Base-by-base conservation (phyloP, 2,888 invertebrate species). In the Octonoba sinensis region DNA sequence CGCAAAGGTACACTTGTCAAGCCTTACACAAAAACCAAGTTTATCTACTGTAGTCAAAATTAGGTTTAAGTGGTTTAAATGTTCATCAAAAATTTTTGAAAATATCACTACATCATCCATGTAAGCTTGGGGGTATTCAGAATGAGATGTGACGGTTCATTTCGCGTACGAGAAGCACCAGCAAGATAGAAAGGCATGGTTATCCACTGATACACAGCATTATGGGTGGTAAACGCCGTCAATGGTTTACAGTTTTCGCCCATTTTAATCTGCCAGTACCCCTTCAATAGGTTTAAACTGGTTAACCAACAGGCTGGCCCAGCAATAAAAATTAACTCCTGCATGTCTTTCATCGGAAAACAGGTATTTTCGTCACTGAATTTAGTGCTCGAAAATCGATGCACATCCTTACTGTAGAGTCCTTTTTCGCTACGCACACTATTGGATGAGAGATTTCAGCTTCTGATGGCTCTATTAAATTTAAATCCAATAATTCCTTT, bases 51-150 rank as follows among this genome's bases (percentile, higher is more conserved):
- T 12, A 6, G 13, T 22, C 13, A 24, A 22, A 66, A 66, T 49
- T 13, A 12, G 24, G 11, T 0, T n/a, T 54, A 54, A 54, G 16
- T 67, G 16, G 12, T 15, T 54, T n/a, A 67, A 11, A 67, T 56
- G 56, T 4, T 54, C 56, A 16, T 27, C 67, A 13, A 47, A 67
- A 18, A 27, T 54, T 36, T 36, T 27, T 6, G 56, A 51, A 67
- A 67, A 67, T 13, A 67, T 27, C n/a, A 67, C 49, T 18, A 67
- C 24, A n/a, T 67, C 56, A 54, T 67, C 44, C 27, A 67, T 67
- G n/a, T 67, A 67, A n/a, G 36, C 18, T 24, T 67, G 27, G 6
- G 67, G 27, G 16, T 36, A 24, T n/a, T 54, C 24, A n/a, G 54
- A 54, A 67, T 56, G 54, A 15, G 15, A 8, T 16, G 6, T 8